Evolutionary conservation across 2,797 vertebrate genomes (phyloP).

Genomic region (Enteromius afrohamiltoni): DNA sequence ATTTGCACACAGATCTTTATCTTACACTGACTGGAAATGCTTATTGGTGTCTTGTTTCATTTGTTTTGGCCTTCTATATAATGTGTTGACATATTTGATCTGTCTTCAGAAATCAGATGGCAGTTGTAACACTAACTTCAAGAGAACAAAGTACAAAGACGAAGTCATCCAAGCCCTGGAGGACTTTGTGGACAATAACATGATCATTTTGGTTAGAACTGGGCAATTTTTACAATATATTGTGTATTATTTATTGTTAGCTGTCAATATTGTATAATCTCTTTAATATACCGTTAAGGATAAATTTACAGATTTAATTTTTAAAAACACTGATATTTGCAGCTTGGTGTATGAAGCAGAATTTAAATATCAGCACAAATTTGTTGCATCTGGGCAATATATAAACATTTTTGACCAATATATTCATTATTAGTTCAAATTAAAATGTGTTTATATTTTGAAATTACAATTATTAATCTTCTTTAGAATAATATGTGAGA

Average conservation of each 20-base stretch:
- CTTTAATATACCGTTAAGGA: neutral
- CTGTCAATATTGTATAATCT: neutral
- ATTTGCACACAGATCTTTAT: neutral
- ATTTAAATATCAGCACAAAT: neutral
- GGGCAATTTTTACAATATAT: neutral
- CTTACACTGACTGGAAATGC: neutral
- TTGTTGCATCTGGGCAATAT: neutral
- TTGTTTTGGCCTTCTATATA: neutral
- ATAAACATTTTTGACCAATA: neutral
- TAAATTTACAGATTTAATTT: neutral
- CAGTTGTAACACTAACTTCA: constrained; percentile 80
- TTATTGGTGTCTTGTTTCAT: neutral
- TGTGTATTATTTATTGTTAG: neutral
- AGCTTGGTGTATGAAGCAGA: neutral
- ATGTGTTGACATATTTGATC: constrained; percentile 3
- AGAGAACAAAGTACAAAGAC: constrained; percentile 77
- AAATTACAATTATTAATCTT: neutral
- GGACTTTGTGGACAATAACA: constrained; percentile 75
- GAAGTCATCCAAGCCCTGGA: constrained; percentile 72
- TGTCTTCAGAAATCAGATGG: constrained; percentile 72
- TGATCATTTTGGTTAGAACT: constrained; percentile 63
- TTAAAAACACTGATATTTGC: neutral
- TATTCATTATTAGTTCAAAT: neutral
- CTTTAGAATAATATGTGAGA: neutral
- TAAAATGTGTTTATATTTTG: neutral